Evolutionary conservation across 2,113 vertebrate species (phyloP), one percentile per base, ranked within the genome.

Genomic region (Cinclus mexicanus): DNA sequence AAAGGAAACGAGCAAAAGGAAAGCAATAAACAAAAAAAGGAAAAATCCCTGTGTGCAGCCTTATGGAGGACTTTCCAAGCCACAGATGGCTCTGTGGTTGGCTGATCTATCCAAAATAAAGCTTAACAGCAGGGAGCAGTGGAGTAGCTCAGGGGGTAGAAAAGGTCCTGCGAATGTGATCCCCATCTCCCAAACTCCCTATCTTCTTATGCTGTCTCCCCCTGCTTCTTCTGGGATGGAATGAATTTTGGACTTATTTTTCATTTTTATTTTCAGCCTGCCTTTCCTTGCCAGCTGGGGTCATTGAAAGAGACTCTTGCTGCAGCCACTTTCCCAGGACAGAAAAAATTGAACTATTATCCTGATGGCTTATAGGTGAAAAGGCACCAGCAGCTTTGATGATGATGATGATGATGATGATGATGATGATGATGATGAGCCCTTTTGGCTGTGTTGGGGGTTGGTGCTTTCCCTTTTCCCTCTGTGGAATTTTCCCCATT

Each of bases 21-120:
- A 79, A 53, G 23, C 11, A 23, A 44, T 11, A 63, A 83, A 16
- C 4, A 71, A 42, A 60, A n/a, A 5, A 19, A 55, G 49, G 59
- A 86, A 93, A 95, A 90, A 76, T 6, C 7, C 9, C 31, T 61
- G 28, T 2, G 49, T 77, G n/a, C 61, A 93, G 57, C 35, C 44
- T 50, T 77, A 72, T 11, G 22, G 70, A 95, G 49, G 59, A 80
- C 75, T 91, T 86, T 77, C 82, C 82, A 96, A 97, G 78, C 87
- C 91, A 80, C 96, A 95, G 78, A 87, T 95, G 91, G 61, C 91
- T 89, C 89, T 83, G 92, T 87, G 74, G 91, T 90, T 85, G 85
- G 81, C 55, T 93, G 78, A 90, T 68, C 70, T 91, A 87, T 76
- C 91, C 93, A 95, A 95, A 93, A 96, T 83, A 96, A 93, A 95